Percentiles rank a stretch among this genome's conserved stretches.
Conservation (phyloP, 2,113 vertebrate genomes). For the Cephalopholis sonnerati region DNA sequence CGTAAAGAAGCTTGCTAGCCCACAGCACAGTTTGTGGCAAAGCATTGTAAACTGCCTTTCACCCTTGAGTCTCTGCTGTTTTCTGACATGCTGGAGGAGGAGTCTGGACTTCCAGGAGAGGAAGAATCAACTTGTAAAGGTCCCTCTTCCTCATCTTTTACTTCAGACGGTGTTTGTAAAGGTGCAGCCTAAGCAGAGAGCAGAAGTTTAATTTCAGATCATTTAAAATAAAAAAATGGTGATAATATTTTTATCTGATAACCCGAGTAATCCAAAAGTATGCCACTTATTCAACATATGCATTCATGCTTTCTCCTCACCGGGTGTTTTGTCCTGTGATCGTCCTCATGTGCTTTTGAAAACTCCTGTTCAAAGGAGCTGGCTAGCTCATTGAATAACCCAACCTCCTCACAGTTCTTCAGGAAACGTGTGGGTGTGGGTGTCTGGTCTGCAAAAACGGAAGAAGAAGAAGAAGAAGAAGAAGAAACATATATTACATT, state of each 20-base stretch:
- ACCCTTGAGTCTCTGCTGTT: conserved; percentile 76
- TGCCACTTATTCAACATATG: neutral
- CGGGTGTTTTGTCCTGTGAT: conserved; percentile 87
- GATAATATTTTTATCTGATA: neutral
- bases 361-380: conserved; percentile 97
- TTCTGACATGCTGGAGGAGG: conserved; percentile 86
- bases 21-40: neutral
- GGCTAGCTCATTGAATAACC: conserved; percentile 96
- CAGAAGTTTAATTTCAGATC: conserved; percentile 6
- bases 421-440: conserved; percentile 97
- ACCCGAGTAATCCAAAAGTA: neutral
- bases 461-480: neutral
- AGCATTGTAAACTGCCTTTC: conserved; percentile 47
- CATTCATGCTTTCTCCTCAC: conserved; percentile 68
- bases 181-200: conserved; percentile 60
- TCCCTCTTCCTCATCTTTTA: conserved; percentile 92
- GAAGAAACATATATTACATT: neutral
- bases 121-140: conserved; percentile 94
- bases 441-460: conserved; percentile 92
- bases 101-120: conserved; percentile 90
- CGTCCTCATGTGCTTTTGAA: conserved; percentile 93
- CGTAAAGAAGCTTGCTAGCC: neutral
- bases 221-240: conserved; percentile 4
- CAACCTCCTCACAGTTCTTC: conserved; percentile 99
- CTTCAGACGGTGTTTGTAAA: conserved; percentile 89